Evolutionary conservation across 2,797 vertebrate species (phyloP), one percentile per base, ranked within the genome.

Genomic region (Petrocephalus schoutedeni): DNA sequence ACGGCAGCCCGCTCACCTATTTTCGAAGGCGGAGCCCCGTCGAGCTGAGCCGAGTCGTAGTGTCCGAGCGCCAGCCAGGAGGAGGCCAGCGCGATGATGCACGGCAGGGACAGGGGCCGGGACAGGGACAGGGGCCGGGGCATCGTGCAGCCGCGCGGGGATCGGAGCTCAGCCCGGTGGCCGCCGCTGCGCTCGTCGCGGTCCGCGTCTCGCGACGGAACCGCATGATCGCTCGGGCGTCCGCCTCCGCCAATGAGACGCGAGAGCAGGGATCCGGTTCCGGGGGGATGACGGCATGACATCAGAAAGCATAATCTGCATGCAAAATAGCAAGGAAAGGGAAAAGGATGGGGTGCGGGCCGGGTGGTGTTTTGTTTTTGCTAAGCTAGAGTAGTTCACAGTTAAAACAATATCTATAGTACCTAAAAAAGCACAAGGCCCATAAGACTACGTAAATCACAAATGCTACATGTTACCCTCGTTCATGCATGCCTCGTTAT

Each of bases 11-110:
- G 74, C 74, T 77, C 36, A 92, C 96, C 96, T 91, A 96, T 96
- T 92, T 93, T 96, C 8, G 95, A 94, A 28, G 96, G 95, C 23
- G 95, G 95, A 36, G 93, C 91, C 88, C 94, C 95, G 89, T 96
- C 96, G 16, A 93, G 92, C 23, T 93, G 93, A 12, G 90, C 83
- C 12, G 91, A 89, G 32, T 88, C 92, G 2, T 92, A 89, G 64
- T 95, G 93, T 87, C 92, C 93, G 0, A 90, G 56, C 9, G 89
- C 90, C 49, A 87, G 87, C 8, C 89, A 61, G 1, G 83, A 59
- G 0, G 90, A 84, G 49, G 93, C 54, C 36, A 94, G 32, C 21
- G 88, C 88, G 67, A 88, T 58, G 12, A 94, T 57, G 49, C 93
- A 89, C 58, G 54, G 41, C 88, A 86, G 85, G 8, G 89, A n/a